Evolutionary conservation across 2,888 invertebrate genomes (phyloP).

Genomic region (Bursaphelenchus okinawaensis): DNA sequence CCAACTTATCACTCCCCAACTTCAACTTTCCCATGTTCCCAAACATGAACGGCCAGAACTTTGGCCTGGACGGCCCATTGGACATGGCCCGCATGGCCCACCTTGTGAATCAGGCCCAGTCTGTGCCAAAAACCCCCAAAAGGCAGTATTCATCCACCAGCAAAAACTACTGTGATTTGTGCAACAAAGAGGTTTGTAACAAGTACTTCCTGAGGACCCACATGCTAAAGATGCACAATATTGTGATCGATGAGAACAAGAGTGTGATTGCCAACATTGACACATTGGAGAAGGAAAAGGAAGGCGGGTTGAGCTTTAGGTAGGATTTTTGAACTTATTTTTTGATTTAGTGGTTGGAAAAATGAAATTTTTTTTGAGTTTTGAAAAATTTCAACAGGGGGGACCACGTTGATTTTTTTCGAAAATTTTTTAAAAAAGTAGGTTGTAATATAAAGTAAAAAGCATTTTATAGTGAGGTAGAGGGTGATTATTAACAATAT

Average conservation of each 20-base stretch:
- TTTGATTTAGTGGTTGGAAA: too few species aligned
- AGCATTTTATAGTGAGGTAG: too few species aligned
- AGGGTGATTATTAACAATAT: too few species aligned
- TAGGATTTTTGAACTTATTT: slow-evolving; percentile 7
- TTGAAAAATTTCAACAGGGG: too few species aligned
- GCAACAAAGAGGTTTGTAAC: slow-evolving; percentile 74
- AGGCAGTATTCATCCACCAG: slow-evolving; percentile 52
- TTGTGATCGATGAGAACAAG: slow-evolving; percentile 59
- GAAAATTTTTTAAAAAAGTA: too few species aligned
- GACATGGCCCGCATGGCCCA: slow-evolving; percentile 10
- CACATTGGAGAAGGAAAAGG: slow-evolving; percentile 51
- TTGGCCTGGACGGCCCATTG: neutral
- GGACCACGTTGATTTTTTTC: too few species aligned
- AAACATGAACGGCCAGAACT: neutral
- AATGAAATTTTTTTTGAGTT: too few species aligned
- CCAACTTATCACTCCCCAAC: neutral
- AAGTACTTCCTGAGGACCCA: slow-evolving; percentile 99
- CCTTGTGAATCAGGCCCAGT: neutral
- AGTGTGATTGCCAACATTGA: slow-evolving; percentile 57
- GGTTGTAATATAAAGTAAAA: too few species aligned
- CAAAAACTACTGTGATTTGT: slow-evolving; percentile 58
- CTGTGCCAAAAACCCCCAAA: slow-evolving; percentile 27
- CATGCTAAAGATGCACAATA: slow-evolving; percentile 69
- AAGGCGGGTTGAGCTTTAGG: slow-evolving; percentile 49
- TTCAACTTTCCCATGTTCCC: slow-evolving; percentile 10